These are phyloP conservation scores for Lamellibrachia satsuma DNA, from an alignment of 2,888 invertebrate genomes.

Conservation along the genomic window DNA sequence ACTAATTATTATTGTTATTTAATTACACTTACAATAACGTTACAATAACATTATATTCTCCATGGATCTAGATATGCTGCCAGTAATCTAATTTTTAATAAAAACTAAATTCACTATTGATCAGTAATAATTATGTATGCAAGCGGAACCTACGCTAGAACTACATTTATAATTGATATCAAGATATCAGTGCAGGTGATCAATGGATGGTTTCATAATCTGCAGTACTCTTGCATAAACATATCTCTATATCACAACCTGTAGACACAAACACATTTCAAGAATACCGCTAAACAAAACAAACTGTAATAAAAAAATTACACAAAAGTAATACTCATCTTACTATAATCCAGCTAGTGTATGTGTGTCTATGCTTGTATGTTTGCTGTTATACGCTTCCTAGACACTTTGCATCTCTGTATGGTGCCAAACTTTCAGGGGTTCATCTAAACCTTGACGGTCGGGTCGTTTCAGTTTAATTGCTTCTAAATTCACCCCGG, in stretches of 20 bases:
- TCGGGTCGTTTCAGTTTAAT: too few relatives aligned
- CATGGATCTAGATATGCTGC: background rate
- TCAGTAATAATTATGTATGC: background rate
- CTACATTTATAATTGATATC: background rate
- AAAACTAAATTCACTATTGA: background rate
- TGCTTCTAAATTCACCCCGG: too few relatives aligned
- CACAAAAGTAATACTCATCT: too few relatives aligned
- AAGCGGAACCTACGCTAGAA: background rate
- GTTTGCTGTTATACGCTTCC: too few relatives aligned
- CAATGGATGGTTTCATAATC: background rate
- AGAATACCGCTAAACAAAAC: too few relatives aligned
- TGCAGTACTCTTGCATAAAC: background rate
- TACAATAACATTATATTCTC: background rate
- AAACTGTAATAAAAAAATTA: too few relatives aligned
- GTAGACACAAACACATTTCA: too few relatives aligned
- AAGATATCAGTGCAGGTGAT: background rate
- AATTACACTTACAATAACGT: background rate
- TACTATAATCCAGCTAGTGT: too few relatives aligned
- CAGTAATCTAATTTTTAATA: background rate
- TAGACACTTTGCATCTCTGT: too few relatives aligned
- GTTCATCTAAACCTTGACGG: too few relatives aligned
- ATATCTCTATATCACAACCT: background rate
- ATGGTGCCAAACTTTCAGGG: too few relatives aligned
- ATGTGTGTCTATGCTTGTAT: too few relatives aligned
- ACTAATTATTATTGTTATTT: background rate